A percentile compares a stretch with the other conserved stretches of the same genome.
phyloP scores from a whole-genome alignment of 2,888 invertebrate genomes.

The Boloria selene region DNA sequence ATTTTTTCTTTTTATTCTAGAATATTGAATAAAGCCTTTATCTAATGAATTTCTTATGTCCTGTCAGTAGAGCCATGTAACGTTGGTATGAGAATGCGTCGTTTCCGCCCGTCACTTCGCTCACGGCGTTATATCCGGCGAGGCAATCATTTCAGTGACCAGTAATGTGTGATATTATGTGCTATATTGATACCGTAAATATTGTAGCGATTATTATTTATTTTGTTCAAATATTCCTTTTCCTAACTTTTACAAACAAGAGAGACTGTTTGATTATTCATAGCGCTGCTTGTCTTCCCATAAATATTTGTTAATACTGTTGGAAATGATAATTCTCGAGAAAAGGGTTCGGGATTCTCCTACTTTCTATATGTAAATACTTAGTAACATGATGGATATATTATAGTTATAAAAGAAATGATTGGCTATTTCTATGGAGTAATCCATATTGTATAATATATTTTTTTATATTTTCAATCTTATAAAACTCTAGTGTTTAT shows the following conservation, averaged over 20 bases:
- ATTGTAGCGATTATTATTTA: constrained; percentile 11
- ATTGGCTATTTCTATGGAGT: no score
- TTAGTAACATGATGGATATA: no score
- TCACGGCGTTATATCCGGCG: constrained; percentile 20
- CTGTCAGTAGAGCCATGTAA: background rate
- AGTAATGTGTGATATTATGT: constrained; percentile 13
- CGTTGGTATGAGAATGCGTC: constrained; percentile 10
- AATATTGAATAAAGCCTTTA: background rate
- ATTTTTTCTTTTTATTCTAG: no score
- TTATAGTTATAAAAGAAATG: no score
- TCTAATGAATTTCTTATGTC: constrained; percentile 1
- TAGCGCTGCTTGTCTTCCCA: background rate
- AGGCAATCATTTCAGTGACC: constrained; percentile 22
- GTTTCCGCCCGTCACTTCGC: constrained; percentile 20
- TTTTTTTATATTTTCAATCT: no score
- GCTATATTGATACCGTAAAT: constrained; percentile 3
- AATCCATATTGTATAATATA: no score
- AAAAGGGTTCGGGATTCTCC: no score
- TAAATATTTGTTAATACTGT: no score
- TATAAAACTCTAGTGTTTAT: no score
- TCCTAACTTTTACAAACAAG: background rate
- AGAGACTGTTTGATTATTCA: background rate
- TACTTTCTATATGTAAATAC: no score
- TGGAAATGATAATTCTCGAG: no score
- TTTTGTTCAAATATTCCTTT: constrained; percentile 15